Evolutionary conservation across 92 coral and sea anemone species (phyloP), one percentile per base, ranked within the genome.

Genomic region (Epizoanthus fatuus): DNA sequence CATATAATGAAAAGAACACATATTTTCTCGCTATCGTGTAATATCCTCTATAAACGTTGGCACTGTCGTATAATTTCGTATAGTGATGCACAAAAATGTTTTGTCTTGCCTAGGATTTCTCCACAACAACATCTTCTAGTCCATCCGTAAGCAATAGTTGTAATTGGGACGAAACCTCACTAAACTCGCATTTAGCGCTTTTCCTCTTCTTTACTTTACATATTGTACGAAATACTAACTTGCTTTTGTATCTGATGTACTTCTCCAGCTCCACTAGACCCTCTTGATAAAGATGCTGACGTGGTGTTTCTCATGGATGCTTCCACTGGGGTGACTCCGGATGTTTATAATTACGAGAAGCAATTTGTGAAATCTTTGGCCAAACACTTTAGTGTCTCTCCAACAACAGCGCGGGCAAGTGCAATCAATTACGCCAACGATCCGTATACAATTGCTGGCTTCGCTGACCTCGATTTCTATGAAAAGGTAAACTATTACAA

Each of bases 401-500:
- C 69, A 17, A 76, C 56, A 38, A 76, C 57, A 59, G 81, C 81
- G 1, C 81, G 81, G 14, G 81, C 69, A 59, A 76, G 81, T 60
- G 69, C 53, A 4, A 19, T 76, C 47, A 76, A 76, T 54, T 76
- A 76, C 56, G 81, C 81, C 55, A 54, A 55, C 16, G 45, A 39
- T 38, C 69, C 81, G 22, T 38, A 58, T 12, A 45, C 14, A 25
- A 66, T 88, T 75, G 85, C 86, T 54, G 68, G 74, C 47, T 88
- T 91, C 49, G 85, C 79, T 4, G 90, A 82, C 22, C 55, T 42
- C 8, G 69, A 91, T 51, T 76, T 76, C 37, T 76, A 76, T 60
- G 79, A 80, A n/a, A 72, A 71, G 45, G 89, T 40, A 76, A 76
- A 51, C 5, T 49, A 49, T 49, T 11, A 49, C 9, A 8, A 9